Evolutionary conservation across 2,113 vertebrate genomes (phyloP).

Genomic region (Xiphophorus hellerii): DNA sequence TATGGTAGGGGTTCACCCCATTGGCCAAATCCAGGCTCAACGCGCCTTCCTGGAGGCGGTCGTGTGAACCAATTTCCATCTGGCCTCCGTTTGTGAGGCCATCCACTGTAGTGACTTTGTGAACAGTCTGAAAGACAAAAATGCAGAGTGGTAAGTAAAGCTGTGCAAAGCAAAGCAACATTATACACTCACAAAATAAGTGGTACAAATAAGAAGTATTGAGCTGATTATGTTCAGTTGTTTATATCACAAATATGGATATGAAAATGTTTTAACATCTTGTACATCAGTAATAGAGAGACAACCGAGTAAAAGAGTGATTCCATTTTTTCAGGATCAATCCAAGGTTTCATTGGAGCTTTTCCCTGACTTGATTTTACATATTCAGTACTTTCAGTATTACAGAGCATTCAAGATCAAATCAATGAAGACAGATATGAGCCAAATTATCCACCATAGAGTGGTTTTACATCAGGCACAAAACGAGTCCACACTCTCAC

Average conservation of each 20-base stretch:
- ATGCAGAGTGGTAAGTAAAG: slow-evolving; percentile 25
- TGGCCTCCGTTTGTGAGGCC: slow-evolving; percentile 95
- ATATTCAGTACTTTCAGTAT: slow-evolving; percentile 10
- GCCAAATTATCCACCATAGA: slow-evolving; percentile 28
- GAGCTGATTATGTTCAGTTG: neutral
- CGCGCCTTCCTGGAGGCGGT: slow-evolving; percentile 90
- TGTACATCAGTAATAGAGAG: neutral
- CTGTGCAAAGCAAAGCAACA: neutral
- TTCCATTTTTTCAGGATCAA: slow-evolving; percentile 9
- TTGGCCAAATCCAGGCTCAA: slow-evolving; percentile 87
- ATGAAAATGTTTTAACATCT: neutral
- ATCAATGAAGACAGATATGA: slow-evolving; percentile 33
- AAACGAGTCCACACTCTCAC: slow-evolving; percentile 23
- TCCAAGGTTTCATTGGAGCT: neutral
- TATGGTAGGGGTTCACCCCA: slow-evolving; percentile 84
- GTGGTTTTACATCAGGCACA: slow-evolving; percentile 35
- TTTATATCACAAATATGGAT: neutral
- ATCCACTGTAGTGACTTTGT: slow-evolving; percentile 89
- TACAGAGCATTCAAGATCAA: slow-evolving; percentile 28
- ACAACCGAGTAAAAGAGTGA: neutral
- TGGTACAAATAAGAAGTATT: neutral
- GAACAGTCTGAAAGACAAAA: slow-evolving; percentile 85
- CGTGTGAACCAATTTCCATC: slow-evolving; percentile 98
- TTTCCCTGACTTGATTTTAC: neutral
- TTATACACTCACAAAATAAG: neutral